These are phyloP conservation scores for Syndactyla subalaris DNA, from an alignment of 2,797 vertebrate species.

Conservation along the genomic window DNA sequence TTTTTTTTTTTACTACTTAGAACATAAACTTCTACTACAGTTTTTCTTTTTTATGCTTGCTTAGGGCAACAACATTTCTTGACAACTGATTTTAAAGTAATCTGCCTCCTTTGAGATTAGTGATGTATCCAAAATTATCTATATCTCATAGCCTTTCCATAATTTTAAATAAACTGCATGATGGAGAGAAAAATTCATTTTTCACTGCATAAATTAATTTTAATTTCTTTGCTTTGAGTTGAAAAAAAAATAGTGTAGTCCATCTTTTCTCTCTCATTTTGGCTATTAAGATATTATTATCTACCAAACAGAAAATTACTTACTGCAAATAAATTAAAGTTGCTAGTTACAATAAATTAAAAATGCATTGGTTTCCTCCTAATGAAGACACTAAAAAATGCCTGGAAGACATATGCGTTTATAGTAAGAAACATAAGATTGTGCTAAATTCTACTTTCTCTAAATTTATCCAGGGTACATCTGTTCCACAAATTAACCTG, in stretches of 20 bases:
- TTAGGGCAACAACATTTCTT: slow-evolving; percentile 5
- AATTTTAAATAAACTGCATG: not conserved
- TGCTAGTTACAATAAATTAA: not conserved
- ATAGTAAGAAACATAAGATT: not conserved
- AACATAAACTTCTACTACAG: not conserved
- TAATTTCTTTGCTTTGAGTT: not conserved
- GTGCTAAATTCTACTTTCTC: not conserved
- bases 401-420: not conserved
- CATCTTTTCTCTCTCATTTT: not conserved
- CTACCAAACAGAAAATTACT: not conserved
- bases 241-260: not conserved
- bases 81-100: slow-evolving; percentile 22
- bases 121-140: slow-evolving; percentile 14
- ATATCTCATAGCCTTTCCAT: not conserved
- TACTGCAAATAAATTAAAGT: not conserved
- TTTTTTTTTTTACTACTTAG: not conserved
- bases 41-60: not conserved
- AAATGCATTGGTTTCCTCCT: not conserved
- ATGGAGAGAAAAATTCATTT: not conserved
- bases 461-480: not conserved
- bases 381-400: not conserved
- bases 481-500: not conserved
- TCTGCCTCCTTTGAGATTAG: slow-evolving; percentile 16
- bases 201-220: not conserved
- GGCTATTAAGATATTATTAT: not conserved